Evolutionary conservation across 2,888 invertebrate species (phyloP).

Genomic region (Eutolmus rufibarbis): DNA sequence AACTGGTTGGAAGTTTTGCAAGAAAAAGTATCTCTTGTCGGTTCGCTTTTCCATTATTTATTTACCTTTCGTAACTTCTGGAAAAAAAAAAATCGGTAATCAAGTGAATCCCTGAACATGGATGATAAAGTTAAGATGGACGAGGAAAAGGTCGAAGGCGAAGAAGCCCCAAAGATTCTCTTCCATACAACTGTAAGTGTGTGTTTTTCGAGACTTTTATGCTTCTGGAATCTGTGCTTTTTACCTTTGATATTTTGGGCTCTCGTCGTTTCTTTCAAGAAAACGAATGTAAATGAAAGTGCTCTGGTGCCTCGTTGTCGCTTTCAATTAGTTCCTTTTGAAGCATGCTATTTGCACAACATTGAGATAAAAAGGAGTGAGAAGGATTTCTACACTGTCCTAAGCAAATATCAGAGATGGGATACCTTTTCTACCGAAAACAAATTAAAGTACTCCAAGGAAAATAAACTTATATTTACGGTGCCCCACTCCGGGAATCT

Average conservation of each 20-base stretch:
- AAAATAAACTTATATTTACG: background rate
- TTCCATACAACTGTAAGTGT: background rate
- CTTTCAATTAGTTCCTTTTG: background rate
- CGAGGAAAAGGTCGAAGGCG: background rate
- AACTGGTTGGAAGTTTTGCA: background rate
- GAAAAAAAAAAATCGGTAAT: background rate
- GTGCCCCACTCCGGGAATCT: background rate
- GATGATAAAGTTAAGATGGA: background rate
- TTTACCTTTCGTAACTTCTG: background rate
- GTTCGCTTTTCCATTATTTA: background rate
- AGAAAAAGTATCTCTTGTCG: background rate
- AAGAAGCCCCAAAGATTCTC: background rate
- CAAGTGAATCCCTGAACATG: background rate
- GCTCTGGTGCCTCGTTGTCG: background rate
- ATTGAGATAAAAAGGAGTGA: background rate
- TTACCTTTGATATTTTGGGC: background rate
- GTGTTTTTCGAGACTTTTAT: background rate
- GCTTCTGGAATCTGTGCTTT: background rate
- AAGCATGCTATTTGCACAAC: background rate
- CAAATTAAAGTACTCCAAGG: background rate
- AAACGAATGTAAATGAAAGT: background rate
- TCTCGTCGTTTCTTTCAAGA: background rate
- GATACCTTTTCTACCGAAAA: background rate
- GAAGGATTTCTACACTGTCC: background rate
- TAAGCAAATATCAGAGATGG: background rate